Evolutionary conservation across 2,113 vertebrate genomes (phyloP).

Genomic region (Nothobranchius furzeri): DNA sequence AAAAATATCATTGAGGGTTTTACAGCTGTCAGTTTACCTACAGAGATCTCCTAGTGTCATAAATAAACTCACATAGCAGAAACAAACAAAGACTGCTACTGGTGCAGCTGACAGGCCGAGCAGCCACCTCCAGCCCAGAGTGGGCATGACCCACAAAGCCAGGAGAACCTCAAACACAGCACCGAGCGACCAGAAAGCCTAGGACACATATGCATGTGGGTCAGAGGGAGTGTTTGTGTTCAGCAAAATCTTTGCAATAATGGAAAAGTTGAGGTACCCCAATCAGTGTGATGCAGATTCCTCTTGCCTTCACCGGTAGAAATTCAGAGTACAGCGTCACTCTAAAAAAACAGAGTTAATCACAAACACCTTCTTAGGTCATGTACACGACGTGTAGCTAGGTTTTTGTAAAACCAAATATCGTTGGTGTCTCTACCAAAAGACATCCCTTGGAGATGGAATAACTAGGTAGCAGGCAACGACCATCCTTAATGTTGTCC

Average conservation of each 20-base stretch:
- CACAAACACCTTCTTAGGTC: background rate
- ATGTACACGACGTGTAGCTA: no score
- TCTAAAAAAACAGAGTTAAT: constrained; percentile 62
- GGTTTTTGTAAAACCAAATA: no score
- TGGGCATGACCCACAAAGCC: constrained; percentile 89
- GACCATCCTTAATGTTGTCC: no score
- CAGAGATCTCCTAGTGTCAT: background rate
- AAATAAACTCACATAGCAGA: constrained; percentile 85
- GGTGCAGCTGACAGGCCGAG: constrained; percentile 87
- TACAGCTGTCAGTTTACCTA: background rate
- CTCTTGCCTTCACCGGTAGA: constrained; percentile 89
- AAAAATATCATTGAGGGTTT: background rate
- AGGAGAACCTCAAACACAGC: constrained; percentile 89
- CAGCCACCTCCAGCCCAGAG: constrained; percentile 93
- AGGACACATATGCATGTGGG: constrained; percentile 37
- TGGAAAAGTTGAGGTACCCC: constrained; percentile 75
- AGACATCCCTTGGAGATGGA: no score
- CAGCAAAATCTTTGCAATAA: background rate
- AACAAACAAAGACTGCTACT: constrained; percentile 79
- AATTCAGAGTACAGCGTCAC: constrained; percentile 92
- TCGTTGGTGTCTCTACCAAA: no score
- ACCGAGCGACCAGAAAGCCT: constrained; percentile 92
- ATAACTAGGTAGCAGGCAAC: no score
- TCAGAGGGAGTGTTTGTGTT: background rate
- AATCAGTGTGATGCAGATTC: constrained; percentile 86